These are phyloP conservation scores for Momotus momota DNA, from an alignment of 2,797 vertebrate genomes.

Conservation along the genomic window DNA sequence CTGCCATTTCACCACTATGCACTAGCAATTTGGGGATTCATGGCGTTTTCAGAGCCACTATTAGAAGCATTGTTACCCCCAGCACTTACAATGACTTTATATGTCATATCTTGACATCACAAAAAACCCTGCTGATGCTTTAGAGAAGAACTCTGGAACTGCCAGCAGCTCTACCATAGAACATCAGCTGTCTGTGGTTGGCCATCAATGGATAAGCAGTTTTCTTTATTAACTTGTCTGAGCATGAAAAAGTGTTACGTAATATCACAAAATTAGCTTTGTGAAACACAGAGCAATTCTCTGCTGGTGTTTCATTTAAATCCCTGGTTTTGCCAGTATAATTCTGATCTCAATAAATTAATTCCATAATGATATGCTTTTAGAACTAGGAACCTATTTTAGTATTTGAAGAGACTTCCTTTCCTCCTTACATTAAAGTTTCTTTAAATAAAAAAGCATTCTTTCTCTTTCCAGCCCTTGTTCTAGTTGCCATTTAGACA, in stretches of 20 bases:
- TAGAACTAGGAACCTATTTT: background rate
- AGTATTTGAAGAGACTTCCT: background rate
- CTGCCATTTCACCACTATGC: background rate
- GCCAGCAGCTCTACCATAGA: background rate
- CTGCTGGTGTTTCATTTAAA: constrained; percentile 9
- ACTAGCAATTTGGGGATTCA: background rate
- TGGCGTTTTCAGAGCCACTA: background rate
- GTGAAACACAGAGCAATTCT: background rate
- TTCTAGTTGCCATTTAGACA: background rate
- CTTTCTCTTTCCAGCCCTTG: background rate
- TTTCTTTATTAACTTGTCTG: constrained; percentile 28
- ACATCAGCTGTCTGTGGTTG: background rate
- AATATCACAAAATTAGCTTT: constrained; percentile 13
- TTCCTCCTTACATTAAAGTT: background rate
- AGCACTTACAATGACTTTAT: background rate
- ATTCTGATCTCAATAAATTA: background rate
- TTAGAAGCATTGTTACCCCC: background rate
- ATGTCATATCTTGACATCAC: background rate
- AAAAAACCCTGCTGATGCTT: background rate
- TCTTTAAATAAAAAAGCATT: background rate
- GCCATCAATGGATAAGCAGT: background rate
- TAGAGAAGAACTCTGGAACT: background rate
- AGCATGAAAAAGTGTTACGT: background rate
- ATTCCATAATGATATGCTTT: constrained; percentile 22
- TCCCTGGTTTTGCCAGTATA: background rate